These are phyloP conservation scores for Tinamus major DNA, from an alignment of 2,797 vertebrate species.

Conservation along the genomic window DNA sequence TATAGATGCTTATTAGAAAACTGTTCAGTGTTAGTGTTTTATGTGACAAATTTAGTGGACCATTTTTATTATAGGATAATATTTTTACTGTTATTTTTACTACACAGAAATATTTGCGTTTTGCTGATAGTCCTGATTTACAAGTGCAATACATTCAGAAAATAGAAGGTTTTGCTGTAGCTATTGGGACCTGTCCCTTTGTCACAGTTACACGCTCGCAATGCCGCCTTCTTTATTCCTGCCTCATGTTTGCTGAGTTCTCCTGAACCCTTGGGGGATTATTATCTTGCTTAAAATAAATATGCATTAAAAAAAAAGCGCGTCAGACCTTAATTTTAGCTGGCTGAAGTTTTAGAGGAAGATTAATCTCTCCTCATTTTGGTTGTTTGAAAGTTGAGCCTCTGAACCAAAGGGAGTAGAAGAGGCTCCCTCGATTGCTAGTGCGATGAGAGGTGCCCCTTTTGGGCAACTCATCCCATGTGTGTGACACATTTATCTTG, in stretches of 20 bases:
- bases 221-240: not conserved
- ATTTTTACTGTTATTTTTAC: not conserved
- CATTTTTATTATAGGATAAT: not conserved
- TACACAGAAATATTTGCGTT: not conserved
- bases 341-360: not conserved
- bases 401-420: not conserved
- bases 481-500: not conserved
- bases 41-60: not conserved
- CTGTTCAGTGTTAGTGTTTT: not conserved
- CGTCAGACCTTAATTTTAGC: not conserved
- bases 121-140: not conserved
- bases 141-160: not conserved
- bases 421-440: rapidly evolving
- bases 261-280: not conserved
- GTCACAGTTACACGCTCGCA: rapidly evolving
- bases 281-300: not conserved
- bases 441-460: not conserved
- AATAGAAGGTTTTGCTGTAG: not conserved
- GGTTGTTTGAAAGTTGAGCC: not conserved
- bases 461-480: rapidly evolving
- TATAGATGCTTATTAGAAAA: not conserved
- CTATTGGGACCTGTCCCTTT: not conserved
- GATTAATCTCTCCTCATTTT: not conserved
- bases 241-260: not conserved
- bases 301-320: not conserved